Evolutionary conservation across 1,140 invertebrate species (phyloP).

Genomic region (Cherax quadricarinatus): DNA sequence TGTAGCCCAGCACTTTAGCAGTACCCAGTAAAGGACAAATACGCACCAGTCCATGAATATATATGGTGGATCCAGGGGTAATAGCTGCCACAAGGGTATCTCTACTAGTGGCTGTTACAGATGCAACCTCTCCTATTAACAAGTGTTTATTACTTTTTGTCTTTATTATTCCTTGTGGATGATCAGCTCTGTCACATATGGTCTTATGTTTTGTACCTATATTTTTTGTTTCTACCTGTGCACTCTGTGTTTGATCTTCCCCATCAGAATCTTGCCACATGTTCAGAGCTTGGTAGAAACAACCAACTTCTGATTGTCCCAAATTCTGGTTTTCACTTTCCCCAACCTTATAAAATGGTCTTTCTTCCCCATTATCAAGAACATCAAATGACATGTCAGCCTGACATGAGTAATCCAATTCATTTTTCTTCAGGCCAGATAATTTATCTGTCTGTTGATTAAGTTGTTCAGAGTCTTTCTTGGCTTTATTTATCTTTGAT

Average conservation of each 20-base stretch:
- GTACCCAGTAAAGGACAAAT: neutral
- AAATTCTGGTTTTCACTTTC: neutral
- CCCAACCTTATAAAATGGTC: neutral
- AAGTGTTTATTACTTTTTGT: neutral
- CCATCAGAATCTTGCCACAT: neutral
- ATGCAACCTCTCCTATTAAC: neutral
- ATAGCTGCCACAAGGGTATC: constrained; percentile 4
- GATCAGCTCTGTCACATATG: neutral
- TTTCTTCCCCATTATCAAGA: neutral
- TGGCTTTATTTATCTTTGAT: neutral
- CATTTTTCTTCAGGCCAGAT: neutral
- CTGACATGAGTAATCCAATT: neutral
- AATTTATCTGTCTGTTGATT: neutral
- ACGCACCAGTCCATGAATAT: neutral
- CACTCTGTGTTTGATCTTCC: neutral
- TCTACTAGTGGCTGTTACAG: neutral
- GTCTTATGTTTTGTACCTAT: neutral
- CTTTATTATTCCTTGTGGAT: neutral
- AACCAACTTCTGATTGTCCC: neutral
- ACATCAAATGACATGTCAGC: neutral
- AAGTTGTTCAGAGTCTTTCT: neutral
- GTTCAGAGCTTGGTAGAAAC: neutral
- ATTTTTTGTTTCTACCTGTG: neutral
- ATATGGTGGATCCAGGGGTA: neutral
- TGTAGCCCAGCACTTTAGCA: constrained; percentile 12